Evolutionary conservation across 2,888 invertebrate species (phyloP).

Genomic region (Creontiades dilutus): DNA sequence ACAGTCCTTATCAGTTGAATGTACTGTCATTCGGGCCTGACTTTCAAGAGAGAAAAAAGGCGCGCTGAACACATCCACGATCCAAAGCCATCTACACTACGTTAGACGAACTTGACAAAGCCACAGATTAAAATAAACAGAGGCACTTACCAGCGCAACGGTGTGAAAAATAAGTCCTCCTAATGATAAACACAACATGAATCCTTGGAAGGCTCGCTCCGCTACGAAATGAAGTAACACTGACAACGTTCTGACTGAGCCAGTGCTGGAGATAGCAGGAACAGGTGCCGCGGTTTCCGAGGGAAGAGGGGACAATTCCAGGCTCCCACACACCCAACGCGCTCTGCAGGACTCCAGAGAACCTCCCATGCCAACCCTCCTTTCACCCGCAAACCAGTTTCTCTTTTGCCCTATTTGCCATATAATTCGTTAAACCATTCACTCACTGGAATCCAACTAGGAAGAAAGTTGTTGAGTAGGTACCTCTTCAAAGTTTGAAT

Average conservation of each 20-base stretch:
- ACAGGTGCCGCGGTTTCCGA: slow-evolving; percentile 43
- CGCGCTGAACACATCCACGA: slow-evolving; percentile 20
- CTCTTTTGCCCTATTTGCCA: slow-evolving; percentile 69
- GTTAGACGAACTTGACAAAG: too few relatives aligned
- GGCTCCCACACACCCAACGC: slow-evolving; percentile 27
- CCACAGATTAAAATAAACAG: not conserved
- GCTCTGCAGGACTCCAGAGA: not conserved
- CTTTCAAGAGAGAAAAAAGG: slow-evolving; percentile 22
- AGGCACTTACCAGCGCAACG: slow-evolving; percentile 4
- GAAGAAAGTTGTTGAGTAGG: slow-evolving; percentile 50
- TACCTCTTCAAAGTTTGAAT: slow-evolving; percentile 8
- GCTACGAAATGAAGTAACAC: slow-evolving; percentile 36
- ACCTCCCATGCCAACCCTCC: slow-evolving; percentile 49
- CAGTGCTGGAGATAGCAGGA: slow-evolving; percentile 38
- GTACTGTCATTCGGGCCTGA: slow-evolving; percentile 62
- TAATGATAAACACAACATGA: slow-evolving; percentile 35
- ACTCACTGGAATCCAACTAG: slow-evolving; percentile 37
- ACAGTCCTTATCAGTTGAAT: slow-evolving; percentile 62
- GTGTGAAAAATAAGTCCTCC: slow-evolving; percentile 37
- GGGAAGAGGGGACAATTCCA: not conserved
- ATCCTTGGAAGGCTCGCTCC: not conserved
- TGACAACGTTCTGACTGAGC: slow-evolving; percentile 31
- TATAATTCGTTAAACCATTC: slow-evolving; percentile 38
- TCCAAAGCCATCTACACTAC: not conserved
- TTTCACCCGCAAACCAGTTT: slow-evolving; percentile 69